Percentiles rank a stretch among this genome's conserved stretches.
Conservation (phyloP, 2,888 invertebrate species). For the Theretra japonica region DNA sequence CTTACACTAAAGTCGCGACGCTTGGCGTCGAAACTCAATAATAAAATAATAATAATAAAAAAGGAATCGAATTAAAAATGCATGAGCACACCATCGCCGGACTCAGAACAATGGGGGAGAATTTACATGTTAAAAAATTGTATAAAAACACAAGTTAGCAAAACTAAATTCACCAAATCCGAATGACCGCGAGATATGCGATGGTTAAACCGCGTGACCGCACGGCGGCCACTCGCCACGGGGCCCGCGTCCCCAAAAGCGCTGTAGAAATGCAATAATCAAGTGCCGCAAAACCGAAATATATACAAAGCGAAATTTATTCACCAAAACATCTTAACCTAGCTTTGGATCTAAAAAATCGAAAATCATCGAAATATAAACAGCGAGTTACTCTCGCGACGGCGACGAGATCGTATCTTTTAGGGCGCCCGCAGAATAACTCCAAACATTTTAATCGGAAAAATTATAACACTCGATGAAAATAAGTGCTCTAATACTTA, state of each 20-base stretch:
- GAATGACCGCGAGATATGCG: conserved; percentile 30
- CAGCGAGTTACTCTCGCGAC: conserved; percentile 4
- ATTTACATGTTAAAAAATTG: conserved; percentile 21
- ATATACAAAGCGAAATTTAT: conserved; percentile 64
- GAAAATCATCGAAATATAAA: conserved; percentile 29
- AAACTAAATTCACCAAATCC: conserved; percentile 29
- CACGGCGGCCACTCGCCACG: conserved; percentile 2
- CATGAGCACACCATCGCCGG: conserved; percentile 62
- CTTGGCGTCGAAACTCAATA: conserved; percentile 70
- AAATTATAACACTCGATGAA: conserved; percentile 14
- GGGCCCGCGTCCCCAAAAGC: conserved; percentile 45
- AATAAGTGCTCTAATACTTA: conserved; percentile 20
- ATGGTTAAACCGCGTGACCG: not conserved
- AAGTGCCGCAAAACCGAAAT: conserved; percentile 68
- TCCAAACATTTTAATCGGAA: not conserved
- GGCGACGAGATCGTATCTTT: conserved; percentile 14
- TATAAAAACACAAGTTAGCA: conserved; percentile 42
- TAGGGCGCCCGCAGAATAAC: conserved; percentile 1
- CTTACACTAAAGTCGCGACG: conserved; percentile 78
- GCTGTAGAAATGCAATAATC: conserved; percentile 64
- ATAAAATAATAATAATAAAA: conserved; percentile 63
- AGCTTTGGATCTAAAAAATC: conserved; percentile 61
- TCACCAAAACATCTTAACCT: conserved; percentile 55
- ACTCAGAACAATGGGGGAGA: conserved; percentile 29
- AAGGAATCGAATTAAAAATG: conserved; percentile 80